Conservation (phyloP, 2,113 vertebrate genomes). For the Lophotis ruficrista region DNA sequence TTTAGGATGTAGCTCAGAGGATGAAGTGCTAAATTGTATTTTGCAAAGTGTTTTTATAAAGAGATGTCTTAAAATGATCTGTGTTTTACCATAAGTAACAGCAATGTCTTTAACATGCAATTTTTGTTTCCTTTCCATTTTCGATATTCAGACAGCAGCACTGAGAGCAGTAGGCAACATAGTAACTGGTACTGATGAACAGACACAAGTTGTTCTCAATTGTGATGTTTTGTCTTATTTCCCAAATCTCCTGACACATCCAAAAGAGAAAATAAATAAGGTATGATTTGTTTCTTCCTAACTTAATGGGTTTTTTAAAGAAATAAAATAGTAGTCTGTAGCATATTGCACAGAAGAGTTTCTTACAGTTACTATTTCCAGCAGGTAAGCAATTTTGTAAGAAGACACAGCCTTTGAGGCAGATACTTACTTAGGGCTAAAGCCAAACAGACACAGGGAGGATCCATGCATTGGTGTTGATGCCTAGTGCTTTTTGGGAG, state of each 20-base stretch:
- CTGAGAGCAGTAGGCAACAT: constrained; percentile 98
- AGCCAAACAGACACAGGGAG: not conserved
- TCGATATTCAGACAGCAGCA: constrained; percentile 87
- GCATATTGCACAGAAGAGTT: not conserved
- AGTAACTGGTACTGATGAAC: constrained; percentile 97
- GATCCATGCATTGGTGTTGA: not conserved
- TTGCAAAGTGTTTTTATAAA: not conserved
- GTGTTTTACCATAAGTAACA: constrained; percentile 4
- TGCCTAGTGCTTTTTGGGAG: not conserved
- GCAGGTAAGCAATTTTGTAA: not conserved
- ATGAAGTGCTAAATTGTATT: not conserved
- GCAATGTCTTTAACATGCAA: constrained; percentile 11
- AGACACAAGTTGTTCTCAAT: constrained; percentile 98
- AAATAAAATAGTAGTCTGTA: not conserved
- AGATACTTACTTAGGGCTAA: not conserved
- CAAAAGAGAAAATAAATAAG: constrained; percentile 99
- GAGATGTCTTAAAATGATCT: not conserved
- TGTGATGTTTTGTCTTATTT: constrained; percentile 98
- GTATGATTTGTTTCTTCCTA: constrained; percentile 68
- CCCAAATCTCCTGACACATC: constrained; percentile 95
- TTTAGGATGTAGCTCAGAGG: not conserved
- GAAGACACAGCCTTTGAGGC: not conserved
- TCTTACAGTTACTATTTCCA: not conserved
- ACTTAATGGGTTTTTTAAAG: not conserved
- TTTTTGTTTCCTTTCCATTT: constrained; percentile 25